A percentile compares a stretch with the other conserved stretches of the same genome.
Conservation (phyloP, 2,888 invertebrate genomes). For the Drosophila atroscutellata region DNA sequence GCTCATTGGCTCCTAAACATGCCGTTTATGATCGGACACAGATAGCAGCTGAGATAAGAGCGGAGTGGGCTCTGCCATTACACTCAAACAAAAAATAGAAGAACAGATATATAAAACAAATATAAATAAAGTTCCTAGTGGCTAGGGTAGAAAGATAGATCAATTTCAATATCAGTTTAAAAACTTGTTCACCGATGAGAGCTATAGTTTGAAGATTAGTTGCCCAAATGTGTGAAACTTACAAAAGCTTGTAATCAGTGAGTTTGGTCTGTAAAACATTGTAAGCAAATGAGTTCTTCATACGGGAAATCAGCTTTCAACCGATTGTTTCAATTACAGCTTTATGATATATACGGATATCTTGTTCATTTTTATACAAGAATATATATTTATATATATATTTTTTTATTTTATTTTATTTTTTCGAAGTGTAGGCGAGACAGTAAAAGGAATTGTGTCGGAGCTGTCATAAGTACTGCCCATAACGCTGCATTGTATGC, state of each 20-base stretch:
- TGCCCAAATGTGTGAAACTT: not conserved
- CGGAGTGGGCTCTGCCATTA: not conserved
- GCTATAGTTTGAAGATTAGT: not conserved
- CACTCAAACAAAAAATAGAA: not conserved
- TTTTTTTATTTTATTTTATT: not conserved
- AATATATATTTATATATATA: not conserved
- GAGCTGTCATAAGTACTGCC: constrained; percentile 50
- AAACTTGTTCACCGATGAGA: no score
- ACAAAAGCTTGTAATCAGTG: not conserved
- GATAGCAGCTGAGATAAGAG: constrained; percentile 1
- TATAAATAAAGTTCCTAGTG: not conserved
- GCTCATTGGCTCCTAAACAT: constrained; percentile 70
- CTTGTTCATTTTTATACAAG: not conserved
- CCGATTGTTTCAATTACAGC: not conserved
- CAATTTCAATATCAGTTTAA: no score
- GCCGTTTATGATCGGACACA: constrained; percentile 48
- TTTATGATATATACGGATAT: not conserved
- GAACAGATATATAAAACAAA: no score
- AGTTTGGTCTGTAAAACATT: not conserved
- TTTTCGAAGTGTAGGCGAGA: not conserved
- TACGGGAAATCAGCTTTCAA: not conserved
- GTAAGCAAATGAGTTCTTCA: not conserved
- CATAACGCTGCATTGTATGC: constrained; percentile 53
- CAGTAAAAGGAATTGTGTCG: constrained; percentile 42
- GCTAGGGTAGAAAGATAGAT: not conserved